Percentiles rank a stretch among this genome's conserved stretches.
phyloP scores from a whole-genome alignment of 2,113 vertebrate genomes.

The Turdus rufiventris region DNA sequence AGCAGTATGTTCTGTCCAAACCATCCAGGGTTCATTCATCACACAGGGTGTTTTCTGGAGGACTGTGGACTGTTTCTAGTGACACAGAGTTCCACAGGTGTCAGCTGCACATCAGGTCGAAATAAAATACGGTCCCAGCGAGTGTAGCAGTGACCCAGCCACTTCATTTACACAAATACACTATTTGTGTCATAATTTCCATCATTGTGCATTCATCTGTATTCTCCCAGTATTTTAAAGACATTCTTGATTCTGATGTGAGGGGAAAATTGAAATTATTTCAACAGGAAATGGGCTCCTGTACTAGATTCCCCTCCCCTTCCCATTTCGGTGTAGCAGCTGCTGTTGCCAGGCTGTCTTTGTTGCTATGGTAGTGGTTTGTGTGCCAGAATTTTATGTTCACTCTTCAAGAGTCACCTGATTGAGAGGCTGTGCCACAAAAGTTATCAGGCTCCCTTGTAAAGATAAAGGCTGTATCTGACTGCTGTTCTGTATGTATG shows the following conservation, averaged over 20 bases:
- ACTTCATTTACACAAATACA: background rate
- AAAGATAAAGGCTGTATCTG: background rate
- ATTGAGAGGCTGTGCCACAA: slow-evolving; percentile 7
- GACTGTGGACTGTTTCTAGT: accelerated
- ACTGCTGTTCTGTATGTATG: background rate
- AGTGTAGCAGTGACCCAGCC: background rate
- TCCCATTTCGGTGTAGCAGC: background rate
- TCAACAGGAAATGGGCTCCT: background rate
- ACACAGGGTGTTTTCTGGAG: accelerated
- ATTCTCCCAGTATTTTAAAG: background rate
- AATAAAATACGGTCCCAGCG: background rate
- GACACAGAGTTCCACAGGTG: background rate
- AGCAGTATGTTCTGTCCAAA: background rate
- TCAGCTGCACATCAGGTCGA: background rate
- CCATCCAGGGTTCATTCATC: background rate
- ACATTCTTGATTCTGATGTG: background rate
- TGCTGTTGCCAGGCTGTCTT: slow-evolving; percentile 49
- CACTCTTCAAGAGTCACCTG: slow-evolving; percentile 30
- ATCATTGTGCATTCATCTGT: background rate
- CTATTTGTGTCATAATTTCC: background rate
- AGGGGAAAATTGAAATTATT: background rate
- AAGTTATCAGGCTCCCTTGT: background rate
- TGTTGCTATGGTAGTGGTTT: slow-evolving; percentile 48
- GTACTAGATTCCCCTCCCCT: background rate
- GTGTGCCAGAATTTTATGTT: slow-evolving; percentile 39